Conservation (phyloP, 2,888 invertebrate species). For the Meiosimyza platycephala region DNA sequence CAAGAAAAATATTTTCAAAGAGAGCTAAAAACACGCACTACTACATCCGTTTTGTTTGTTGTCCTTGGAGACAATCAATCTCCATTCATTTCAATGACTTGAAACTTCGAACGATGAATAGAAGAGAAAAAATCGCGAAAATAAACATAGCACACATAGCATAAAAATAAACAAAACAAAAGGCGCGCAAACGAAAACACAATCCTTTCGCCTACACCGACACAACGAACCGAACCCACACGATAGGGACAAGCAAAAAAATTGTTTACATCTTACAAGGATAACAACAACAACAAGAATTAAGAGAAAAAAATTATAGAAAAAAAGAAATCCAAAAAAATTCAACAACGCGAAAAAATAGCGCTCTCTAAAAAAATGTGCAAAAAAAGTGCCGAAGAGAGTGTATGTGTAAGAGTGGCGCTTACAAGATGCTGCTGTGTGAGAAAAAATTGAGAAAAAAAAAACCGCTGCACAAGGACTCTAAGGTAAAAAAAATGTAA, state of each 20-base stretch:
- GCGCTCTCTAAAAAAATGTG: slow-evolving; percentile 3
- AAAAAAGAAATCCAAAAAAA: neutral
- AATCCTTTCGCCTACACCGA: slow-evolving; percentile 35
- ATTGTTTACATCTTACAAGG: slow-evolving; percentile 59
- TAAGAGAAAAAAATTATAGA: neutral
- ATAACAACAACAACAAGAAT: slow-evolving; percentile 1
- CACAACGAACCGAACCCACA: slow-evolving; percentile 39
- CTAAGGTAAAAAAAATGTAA: slow-evolving; percentile 29
- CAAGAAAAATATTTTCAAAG: too few relatives aligned
- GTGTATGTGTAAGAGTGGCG: neutral
- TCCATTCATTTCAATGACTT: slow-evolving; percentile 60
- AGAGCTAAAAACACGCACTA: neutral
- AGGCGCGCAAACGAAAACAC: slow-evolving; percentile 18
- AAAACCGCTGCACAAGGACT: neutral
- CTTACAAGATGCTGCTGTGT: neutral
- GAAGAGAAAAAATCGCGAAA: slow-evolving; percentile 35
- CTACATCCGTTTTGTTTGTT: slow-evolving; percentile 23
- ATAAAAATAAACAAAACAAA: slow-evolving; percentile 28
- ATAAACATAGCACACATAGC: slow-evolving; percentile 20
- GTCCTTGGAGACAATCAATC: slow-evolving; percentile 64
- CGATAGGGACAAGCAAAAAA: slow-evolving; percentile 51
- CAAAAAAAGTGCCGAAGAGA: neutral
- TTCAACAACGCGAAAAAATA: neutral
- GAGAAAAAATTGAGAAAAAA: neutral
- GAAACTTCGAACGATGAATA: slow-evolving; percentile 8